Base-by-base conservation (phyloP, 1,140 invertebrate genomes). In the Calycopis cecrops region DNA sequence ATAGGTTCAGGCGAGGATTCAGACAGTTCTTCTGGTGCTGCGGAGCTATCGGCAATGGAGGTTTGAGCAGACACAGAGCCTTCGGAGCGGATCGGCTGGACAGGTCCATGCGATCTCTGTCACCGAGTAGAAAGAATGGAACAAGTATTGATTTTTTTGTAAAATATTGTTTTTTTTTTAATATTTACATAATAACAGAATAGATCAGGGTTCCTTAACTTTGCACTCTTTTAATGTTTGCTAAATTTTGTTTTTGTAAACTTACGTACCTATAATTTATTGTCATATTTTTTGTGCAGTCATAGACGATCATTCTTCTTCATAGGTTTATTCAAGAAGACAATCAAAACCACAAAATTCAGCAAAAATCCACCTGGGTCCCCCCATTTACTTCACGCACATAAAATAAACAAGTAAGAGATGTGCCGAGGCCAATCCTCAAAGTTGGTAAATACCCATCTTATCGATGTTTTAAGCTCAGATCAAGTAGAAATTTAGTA, bases 21-120 rank as follows among this genome's bases (percentile, higher is more conserved):
- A 94, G 94, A 61, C 92, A 94, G 75, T 94, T 96, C 71, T 96
- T 97, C 78, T 92, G 92, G 57, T 96, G 93, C 83, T 93, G 94
- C 69, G 91, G 95, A 12, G 89, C 91, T 9, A 87, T 93, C 1
- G 90, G 90, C 18, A 90, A 91, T 0, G 91, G 92, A 64, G 91
- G 91, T 0, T 70, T 93, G n/a, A 92, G 88, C 16, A 85, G 92
- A 16, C 85, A 91, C 56, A 63, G 81, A 33, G 74, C 71, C 0
- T 80, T 84, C 44, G 79, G 79, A 0, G 62, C 74, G 0, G 84
- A 85, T 33, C 68, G 76, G 2, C 57, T 77, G 10, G 80, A 82
- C 28, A 65, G 81, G 18, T 83, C 79, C 4, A 71, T 79, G 53
- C 71, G 77, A n/a, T 85, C 81, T 0, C 50, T 85, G 6, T 85